Percentiles rank a stretch among this genome's conserved stretches.
These are phyloP conservation scores for Scelioninae gen. 1 DNA, from an alignment of 2,888 invertebrate species.

Conservation along the genomic window DNA sequence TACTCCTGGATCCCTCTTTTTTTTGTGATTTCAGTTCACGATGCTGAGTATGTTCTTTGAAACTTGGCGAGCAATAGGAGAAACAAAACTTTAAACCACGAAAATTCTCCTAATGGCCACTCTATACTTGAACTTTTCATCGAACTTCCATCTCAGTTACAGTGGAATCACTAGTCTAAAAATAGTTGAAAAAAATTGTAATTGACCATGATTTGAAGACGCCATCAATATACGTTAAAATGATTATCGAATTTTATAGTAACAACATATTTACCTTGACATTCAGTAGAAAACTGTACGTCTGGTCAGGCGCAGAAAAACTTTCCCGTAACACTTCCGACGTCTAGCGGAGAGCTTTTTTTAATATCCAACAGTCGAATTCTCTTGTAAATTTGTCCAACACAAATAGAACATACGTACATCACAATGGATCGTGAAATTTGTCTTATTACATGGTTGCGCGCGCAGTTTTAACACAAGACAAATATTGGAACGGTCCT, in stretches of 20 bases:
- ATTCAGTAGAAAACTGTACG: background rate
- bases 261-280: too few species aligned
- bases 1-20: slow-evolving; percentile 6
- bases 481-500: slow-evolving; percentile 20
- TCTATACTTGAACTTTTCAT: slow-evolving; percentile 53
- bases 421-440: slow-evolving; percentile 16
- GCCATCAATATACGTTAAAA: too few species aligned
- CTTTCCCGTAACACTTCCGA: background rate
- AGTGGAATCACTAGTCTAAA: slow-evolving; percentile 34
- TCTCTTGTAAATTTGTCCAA: slow-evolving; percentile 6
- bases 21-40: slow-evolving; percentile 20
- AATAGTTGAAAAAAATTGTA: slow-evolving; percentile 40
- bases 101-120: slow-evolving; percentile 65
- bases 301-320: slow-evolving; percentile 23
- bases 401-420: slow-evolving; percentile 3
- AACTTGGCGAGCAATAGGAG: slow-evolving; percentile 26
- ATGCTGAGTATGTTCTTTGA: slow-evolving; percentile 57
- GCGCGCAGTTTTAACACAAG: background rate
- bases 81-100: slow-evolving; percentile 39
- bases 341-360: background rate
- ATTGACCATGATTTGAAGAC: background rate
- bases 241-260: too few species aligned
- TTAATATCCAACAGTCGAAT: background rate
- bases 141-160: slow-evolving; percentile 57
- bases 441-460: slow-evolving; percentile 7